Evolutionary conservation across 2,113 vertebrate genomes (phyloP), one percentile per base, ranked within the genome.

Genomic region (Micromys minutus): DNA sequence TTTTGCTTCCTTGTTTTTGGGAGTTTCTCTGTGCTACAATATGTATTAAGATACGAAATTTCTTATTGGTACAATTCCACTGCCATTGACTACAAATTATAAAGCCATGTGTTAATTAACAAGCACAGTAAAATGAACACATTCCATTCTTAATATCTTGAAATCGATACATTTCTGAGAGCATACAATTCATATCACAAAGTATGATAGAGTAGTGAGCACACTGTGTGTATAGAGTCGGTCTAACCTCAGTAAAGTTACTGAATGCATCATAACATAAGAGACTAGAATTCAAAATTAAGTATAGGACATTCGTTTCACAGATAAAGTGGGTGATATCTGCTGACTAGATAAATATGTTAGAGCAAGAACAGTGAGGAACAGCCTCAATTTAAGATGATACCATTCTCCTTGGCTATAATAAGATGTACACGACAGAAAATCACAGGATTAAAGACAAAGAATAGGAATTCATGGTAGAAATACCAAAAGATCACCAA

Each of bases 51-150:
- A 16, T 94, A 59, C 87, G 50, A 93, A 90, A 75, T 84, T 61
- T 87, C 19, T 21, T 91, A 45, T 80, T 69, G 89, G 75, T 93
- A 83, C 8, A 72, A 77, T 86, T 95, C 45, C 13, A 90, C n/a
- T 85, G 61, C 94, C 52, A 89, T 34, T 94, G 72, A 63, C 76
- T 88, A 83, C 63, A 96, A 16, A 71, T 95, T 76, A 77, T 90
- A 75, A 76, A 95, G 93, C 12, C 4, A 87, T 31, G 87, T 90
- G 71, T 67, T 75, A 87, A 87, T 79, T 72, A 94, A 61, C 76
- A 81, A 91, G 16, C 21, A 52, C 69, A 39, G 65, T 77, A 88
- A 95, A 94, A 87, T 75, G 69, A 90, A 21, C 87, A 69, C 57
- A 69, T 72, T 2, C 22, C 84, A n/a, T 69, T 81, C 4, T 59